Percentiles rank a stretch among this genome's conserved stretches.
Conservation (phyloP, 2,113 vertebrate species). For the Phalacrocorax pelagicus region DNA sequence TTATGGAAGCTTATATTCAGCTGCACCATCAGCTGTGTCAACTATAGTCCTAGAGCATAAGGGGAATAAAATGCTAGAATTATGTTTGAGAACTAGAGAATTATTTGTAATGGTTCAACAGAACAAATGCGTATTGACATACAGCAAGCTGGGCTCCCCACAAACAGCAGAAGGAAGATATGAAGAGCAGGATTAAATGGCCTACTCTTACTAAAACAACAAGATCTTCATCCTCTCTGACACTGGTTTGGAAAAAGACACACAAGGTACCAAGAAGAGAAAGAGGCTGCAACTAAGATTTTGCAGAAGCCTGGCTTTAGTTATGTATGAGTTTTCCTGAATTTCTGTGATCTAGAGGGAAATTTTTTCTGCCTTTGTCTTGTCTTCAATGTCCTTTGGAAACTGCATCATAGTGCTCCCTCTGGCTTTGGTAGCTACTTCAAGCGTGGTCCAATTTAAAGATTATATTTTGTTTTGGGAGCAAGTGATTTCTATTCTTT, state of each 20-base stretch:
- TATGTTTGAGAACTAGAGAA: background rate
- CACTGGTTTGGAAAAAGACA: background rate
- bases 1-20: conserved; percentile 28
- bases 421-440: background rate
- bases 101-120: background rate
- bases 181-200: background rate
- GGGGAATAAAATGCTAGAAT: background rate
- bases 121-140: background rate
- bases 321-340: background rate
- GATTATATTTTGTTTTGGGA: background rate
- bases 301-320: background rate
- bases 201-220: background rate
- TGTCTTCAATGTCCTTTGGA: background rate
- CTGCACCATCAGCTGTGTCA: background rate
- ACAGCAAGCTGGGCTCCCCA: background rate
- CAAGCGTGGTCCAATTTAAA: background rate
- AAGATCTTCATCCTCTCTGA: background rate
- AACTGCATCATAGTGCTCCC: background rate
- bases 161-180: background rate
- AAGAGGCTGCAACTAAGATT: background rate
- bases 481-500: background rate
- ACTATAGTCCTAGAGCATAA: background rate
- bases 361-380: background rate
- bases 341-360: background rate
- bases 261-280: background rate